Evolutionary conservation across 2,797 vertebrate genomes (phyloP), one percentile per base, ranked within the genome.

Genomic region (Steatocranus sp.): DNA sequence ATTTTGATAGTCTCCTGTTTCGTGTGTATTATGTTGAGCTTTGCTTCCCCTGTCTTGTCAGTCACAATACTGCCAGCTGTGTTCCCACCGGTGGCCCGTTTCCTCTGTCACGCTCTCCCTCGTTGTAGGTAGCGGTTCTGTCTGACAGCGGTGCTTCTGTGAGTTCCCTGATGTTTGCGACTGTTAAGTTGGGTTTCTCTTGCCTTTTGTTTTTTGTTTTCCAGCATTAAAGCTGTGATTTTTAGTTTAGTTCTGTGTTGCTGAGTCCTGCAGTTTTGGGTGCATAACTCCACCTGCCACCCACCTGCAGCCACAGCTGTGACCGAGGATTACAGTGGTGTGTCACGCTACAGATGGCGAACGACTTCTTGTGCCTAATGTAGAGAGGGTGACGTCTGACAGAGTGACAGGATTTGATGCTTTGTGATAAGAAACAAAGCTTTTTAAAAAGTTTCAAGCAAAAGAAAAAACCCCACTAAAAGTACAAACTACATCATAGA

Each of bases 191-290:
- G 4, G 2, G 56, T 58, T 30, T 11, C 10, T 11, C 30, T 0
- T 58, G 4, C 17, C 9, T 32, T 58, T 32, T 32, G 5, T 58
- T 32, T 32, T 32, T 58, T 7, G 1, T 32, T 58, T 32, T 32
- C 15, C 43, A 48, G 3, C 43, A 8, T 8, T 18, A 3, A 48
- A 48, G 17, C 17, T 58, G 9, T 58, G 53, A 18, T 7, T 4
- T 58, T 30, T 56, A 34, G 54, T 5, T n/a, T 0, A 32, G 0
- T 32, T 32, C 9, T 58, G 0, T n/a, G 56, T 58, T n/a, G 9
- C 30, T 58, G 54, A 32, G 54, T 11, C 15, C 54, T 58, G 54
- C 15, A 32, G 6, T 58, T 58, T 58, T 18, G 54, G 2, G 27
- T 58, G 27, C 27, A 32, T 56, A 11, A 18, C 54, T 7, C 8